Evolutionary conservation across 2,113 vertebrate species (phyloP).

Genomic region (Ascaphus truei): DNA sequence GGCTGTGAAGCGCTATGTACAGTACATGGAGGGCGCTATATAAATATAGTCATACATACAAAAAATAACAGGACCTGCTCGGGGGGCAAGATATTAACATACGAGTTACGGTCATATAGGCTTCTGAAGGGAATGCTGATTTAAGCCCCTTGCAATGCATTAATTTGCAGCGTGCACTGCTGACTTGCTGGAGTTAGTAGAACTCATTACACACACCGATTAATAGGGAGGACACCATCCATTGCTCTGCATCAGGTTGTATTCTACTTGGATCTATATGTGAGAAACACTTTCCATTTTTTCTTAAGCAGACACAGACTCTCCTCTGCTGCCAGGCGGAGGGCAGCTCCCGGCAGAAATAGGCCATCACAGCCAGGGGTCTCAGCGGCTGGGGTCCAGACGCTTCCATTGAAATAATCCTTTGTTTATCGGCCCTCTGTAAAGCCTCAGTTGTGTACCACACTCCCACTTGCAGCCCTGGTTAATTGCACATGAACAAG

Average conservation of each 20-base stretch:
- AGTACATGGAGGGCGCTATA: no score
- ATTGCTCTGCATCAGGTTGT: not conserved
- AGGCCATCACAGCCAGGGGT: constrained; percentile 35
- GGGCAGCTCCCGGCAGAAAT: constrained; percentile 22
- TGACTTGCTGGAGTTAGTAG: no score
- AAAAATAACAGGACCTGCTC: no score
- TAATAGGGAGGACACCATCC: not conserved
- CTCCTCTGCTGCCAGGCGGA: not conserved
- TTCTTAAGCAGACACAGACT: not conserved
- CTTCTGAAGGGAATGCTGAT: no score
- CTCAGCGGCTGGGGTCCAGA: constrained; percentile 18
- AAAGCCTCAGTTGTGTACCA: constrained; percentile 10
- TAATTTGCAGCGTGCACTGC: no score
- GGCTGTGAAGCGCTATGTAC: no score
- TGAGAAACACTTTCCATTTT: not conserved
- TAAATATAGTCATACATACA: no score
- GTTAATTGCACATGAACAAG: constrained; percentile 28
- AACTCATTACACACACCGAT: no score
- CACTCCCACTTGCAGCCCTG: constrained; percentile 12
- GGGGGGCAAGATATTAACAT: no score
- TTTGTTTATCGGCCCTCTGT: constrained; percentile 34
- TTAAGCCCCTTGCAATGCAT: no score
- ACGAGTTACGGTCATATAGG: no score
- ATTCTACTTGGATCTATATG: not conserved
- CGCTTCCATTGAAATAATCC: constrained; percentile 19